Base-by-base conservation (phyloP, 2,797 vertebrate species). In the Onychomys leucogaster region DNA sequence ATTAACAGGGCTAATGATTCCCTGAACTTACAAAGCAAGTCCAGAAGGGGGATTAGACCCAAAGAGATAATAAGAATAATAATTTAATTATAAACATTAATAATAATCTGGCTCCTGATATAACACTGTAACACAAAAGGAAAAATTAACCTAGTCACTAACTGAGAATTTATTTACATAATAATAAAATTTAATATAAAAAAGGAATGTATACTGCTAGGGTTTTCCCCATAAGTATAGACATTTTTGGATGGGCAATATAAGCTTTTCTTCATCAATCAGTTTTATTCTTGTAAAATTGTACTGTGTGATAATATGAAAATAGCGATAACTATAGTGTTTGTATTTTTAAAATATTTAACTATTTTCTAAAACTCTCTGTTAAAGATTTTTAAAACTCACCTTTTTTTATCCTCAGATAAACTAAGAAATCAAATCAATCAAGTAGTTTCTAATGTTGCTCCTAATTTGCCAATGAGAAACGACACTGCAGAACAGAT, bases 81-180 rank as follows among this genome's bases (percentile, higher is more conserved):
- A 96, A 93, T 55, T 65, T 69, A 75, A 75, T 93, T 63, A 86
- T 93, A 90, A 90, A 49, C 34, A 84, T 57, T 78, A 80, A 84
- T 80, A 73, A 87, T 43, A 5, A 57, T 11, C 46, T 41, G 29
- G 14, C 1, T 92, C 4, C 32, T 94, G 23, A 65, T 49, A 63
- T 29, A 14, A 16, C 77, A 83, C 9, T n/a, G 43, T 52, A 93
- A 88, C 41, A 84, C 55, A 57, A 49, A 94, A 61, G 57, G 85
- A 32, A 95, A 95, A 89, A 52, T 25, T 34, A 89, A 77, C 25
- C 11, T 23, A 61, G 7, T 23, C 12, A 59, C 52, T 85, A 94
- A 65, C 6, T 57, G 27, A 89, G 21, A 85, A 83, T 83, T 94
- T 21, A 82, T 41, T 93, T 55, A 89, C 1, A 12, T 80, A 4